phyloP scores from a whole-genome alignment of 2,797 vertebrate genomes.

The Sebastolobus alascanus region DNA sequence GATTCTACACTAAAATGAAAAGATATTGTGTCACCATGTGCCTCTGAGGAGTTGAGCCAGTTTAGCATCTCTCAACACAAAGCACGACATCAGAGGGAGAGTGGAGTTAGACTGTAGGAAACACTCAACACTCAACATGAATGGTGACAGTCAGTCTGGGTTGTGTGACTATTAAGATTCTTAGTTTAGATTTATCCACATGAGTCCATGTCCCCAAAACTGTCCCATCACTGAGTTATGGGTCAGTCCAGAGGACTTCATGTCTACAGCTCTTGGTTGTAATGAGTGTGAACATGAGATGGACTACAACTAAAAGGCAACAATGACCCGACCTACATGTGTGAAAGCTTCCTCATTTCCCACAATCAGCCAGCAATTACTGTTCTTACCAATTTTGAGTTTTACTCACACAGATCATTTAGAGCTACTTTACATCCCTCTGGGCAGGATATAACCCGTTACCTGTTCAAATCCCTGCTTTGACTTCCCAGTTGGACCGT shows the following conservation, averaged over 20 bases:
- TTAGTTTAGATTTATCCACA: background rate
- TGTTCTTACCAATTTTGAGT: background rate
- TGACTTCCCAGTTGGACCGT: background rate
- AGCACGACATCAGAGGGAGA: conserved; percentile 11
- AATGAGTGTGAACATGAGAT: background rate
- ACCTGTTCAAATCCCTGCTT: background rate
- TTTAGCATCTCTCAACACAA: too few relatives aligned
- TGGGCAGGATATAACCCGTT: background rate
- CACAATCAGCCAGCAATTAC: background rate
- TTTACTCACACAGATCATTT: background rate
- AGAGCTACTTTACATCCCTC: background rate
- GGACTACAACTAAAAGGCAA: background rate
- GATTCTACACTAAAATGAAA: background rate
- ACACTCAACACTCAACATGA: conserved; percentile 8
- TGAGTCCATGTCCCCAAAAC: background rate
- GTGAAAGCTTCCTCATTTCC: background rate
- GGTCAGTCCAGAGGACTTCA: background rate
- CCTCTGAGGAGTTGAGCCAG: background rate
- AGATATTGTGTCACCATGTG: background rate
- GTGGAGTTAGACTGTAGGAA: background rate
- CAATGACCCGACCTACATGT: background rate
- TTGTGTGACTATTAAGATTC: conserved; percentile 28
- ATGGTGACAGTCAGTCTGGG: conserved; percentile 5
- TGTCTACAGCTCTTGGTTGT: background rate
- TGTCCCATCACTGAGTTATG: background rate